phyloP scores from a whole-genome alignment of 2,888 invertebrate species.

The Protonemura montana region DNA sequence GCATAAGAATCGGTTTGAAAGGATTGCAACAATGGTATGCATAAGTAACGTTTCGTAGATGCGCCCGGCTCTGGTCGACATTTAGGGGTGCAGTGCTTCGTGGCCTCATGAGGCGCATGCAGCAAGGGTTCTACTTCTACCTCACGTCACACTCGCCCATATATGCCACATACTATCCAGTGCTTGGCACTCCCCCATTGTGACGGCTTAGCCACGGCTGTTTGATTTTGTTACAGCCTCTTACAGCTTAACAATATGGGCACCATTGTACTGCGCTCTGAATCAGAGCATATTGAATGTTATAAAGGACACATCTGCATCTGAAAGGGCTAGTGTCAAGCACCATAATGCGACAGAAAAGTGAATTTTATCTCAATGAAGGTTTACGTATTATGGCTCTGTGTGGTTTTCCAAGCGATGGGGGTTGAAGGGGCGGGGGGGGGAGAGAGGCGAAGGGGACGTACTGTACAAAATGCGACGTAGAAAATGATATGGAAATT shows the following conservation, averaged over 20 bases:
- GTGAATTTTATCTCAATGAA: slow-evolving; percentile 49
- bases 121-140: neutral
- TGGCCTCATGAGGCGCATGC: neutral
- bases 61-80: neutral
- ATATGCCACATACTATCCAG: slow-evolving; percentile 17
- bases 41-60: neutral
- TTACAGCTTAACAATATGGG: slow-evolving; percentile 40
- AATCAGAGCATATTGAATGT: slow-evolving; percentile 41
- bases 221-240: slow-evolving; percentile 46
- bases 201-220: slow-evolving; percentile 45
- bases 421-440: slow-evolving; percentile 18
- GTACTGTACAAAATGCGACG: slow-evolving; percentile 37
- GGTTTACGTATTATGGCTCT: slow-evolving; percentile 47
- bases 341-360: slow-evolving; percentile 45
- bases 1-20: slow-evolving; percentile 17
- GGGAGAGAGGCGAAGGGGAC: neutral
- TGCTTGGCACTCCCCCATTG: slow-evolving; percentile 41
- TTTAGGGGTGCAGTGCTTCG: neutral
- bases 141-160: neutral
- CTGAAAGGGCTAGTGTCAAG: slow-evolving; percentile 46
- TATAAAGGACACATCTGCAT: slow-evolving; percentile 47
- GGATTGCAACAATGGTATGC: slow-evolving; percentile 7
- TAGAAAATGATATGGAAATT: slow-evolving; percentile 51
- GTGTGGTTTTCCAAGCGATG: slow-evolving; percentile 16
- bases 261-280: slow-evolving; percentile 16